Evolutionary conservation across 23 tunicate species (phyloP), one percentile per base, ranked within the genome.

Genomic region (Trididemnum miniatum): DNA sequence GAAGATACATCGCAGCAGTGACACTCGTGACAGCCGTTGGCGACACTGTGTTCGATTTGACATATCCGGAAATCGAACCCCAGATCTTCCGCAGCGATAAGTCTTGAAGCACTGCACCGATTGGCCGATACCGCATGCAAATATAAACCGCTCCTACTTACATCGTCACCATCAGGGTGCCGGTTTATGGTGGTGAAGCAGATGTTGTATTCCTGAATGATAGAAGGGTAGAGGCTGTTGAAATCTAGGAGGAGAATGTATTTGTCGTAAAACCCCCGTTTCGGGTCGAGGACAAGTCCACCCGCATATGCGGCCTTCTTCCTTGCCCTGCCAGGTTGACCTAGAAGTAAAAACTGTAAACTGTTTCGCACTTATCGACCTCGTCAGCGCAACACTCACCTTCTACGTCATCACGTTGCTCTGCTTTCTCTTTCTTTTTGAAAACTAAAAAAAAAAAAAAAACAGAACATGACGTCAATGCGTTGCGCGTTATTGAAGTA

Each of bases 201-300:
- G 75, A 95, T 95, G 81, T 95, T 95, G 83, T 90, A 95, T 66
- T 95, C 99, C 74, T 95, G 99, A 69, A 95, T 95, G 54, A 95
- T 95, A 51, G 96, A 89, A 0, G 99, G 99, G 77, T 96, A 96
- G 32, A 96, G 79, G 44, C 88, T 80, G 94, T 96, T 96, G 88
- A 96, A 96, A 51, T 96, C 99, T 9, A 96, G 94, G 5, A 96
- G 88, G 52, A 96, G 85, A 66, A 96, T 96, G 80, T 78, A 96
- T 37, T 96, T 96, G 84, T 92, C 96, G 77, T 96, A 96, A 77
- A 96, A 91, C 36, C 99, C 99, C 34, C 91, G 91, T 65, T 96
- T 96, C 15, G 99, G 99, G 25, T 91, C 99, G 20, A 96, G 91
- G 26, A 96, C 99, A 39, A 96, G 69, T 1, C 99, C 99, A 25